Base-by-base conservation (phyloP, 1,140 invertebrate genomes). In the Eufriesea mexicana region DNA sequence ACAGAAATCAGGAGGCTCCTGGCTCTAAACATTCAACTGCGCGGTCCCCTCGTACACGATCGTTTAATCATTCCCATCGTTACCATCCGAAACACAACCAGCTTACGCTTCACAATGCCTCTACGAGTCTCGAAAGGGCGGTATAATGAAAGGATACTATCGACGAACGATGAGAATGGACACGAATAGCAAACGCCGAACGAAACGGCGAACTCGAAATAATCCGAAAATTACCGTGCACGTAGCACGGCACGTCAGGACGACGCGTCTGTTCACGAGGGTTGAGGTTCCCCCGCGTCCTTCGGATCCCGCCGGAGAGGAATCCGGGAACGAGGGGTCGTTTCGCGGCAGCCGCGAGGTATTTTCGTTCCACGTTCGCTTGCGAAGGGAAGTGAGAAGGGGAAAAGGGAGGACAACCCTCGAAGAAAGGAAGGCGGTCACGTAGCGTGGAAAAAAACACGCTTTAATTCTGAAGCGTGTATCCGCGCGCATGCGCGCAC, bases 261-360 rank as follows among this genome's bases (percentile, higher is more conserved):
- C 25, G 23, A 4, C 18, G 81, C 64, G 55, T 66, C 59, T 28
- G 55, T 73, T 73, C 62, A 35, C 55, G 61, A 74, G 51, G 79
- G 79, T 25, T 66, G n/a, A 61, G 28, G 35, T 49, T 28, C 35
- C 2, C 25, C 20, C n/a, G 35, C 59, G 80, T 85, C 68, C 61
- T 76, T 76, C 62, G 83, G 25, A 49, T 70, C 78, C 67, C 57
- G 67, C 55, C 67, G 55, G 62, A 62, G 61, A 62, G 79, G 64
- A 83, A 73, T 62, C 55, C 76, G 71, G 78, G 84, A 76, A 66
- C 70, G 81, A 82, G 42, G 67, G 79, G 45, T 81, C 71, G 70
- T 79, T 68, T 10, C 80, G 74, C 68, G 84, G 71, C 42, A 47
- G 72, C 83, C 83, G 85, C 85, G 83, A 86, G 85, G 66, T 80